Conservation (phyloP, 2,113 vertebrate species). For the Hippocampus mohnikei region DNA sequence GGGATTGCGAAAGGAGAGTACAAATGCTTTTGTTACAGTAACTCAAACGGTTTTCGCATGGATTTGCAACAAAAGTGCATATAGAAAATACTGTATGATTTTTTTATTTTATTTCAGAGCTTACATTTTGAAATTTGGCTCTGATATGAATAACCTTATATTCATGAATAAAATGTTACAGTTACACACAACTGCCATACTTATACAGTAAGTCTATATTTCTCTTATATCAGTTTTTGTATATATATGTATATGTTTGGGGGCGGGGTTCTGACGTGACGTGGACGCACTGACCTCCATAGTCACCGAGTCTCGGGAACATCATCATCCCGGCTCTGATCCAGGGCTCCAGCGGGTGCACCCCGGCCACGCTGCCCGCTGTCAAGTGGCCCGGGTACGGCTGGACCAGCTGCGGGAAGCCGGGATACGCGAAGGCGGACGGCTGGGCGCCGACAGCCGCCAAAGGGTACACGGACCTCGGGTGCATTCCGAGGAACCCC, state of each 20-base stretch:
- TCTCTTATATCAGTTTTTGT: no score
- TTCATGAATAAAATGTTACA: no score
- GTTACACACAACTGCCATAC: no score
- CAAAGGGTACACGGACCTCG: constrained; percentile 65
- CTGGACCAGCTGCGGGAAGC: constrained; percentile 69
- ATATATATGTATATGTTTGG: no score
- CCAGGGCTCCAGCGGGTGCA: constrained; percentile 76
- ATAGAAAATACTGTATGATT: not conserved
- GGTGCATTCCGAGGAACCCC: constrained; percentile 64
- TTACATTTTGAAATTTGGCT: not conserved
- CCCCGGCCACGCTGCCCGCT: constrained; percentile 52
- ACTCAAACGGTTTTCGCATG: not conserved
- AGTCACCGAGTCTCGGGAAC: constrained; percentile 72
- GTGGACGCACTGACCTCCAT: constrained; percentile 52
- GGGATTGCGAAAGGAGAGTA: no score
- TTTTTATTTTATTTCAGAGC: not conserved
- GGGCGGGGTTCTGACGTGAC: not conserved
- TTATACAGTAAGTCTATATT: no score
- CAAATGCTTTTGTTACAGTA: no score
- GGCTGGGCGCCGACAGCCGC: constrained; percentile 68
- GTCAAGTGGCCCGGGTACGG: constrained; percentile 77
- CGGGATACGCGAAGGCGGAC: constrained; percentile 60
- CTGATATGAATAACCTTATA: no score
- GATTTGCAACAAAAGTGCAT: not conserved
- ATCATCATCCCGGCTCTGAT: constrained; percentile 74